These are phyloP conservation scores for Hypomecis punctinalis DNA, from an alignment of 2,888 invertebrate species.

Conservation along the genomic window DNA sequence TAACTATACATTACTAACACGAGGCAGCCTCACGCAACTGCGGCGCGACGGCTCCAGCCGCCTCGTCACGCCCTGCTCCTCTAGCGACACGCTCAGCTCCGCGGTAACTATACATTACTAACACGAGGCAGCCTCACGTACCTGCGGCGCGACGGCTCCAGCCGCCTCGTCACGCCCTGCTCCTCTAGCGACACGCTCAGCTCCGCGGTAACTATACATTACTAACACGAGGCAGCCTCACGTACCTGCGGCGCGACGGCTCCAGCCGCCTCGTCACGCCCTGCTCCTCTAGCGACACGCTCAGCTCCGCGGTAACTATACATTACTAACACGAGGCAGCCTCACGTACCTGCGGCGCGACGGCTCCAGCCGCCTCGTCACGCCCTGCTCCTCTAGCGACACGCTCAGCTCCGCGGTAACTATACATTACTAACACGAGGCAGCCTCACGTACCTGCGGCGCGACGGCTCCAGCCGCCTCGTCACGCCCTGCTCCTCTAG, in stretches of 20 bases:
- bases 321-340: conserved; percentile 76
- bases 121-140: conserved; percentile 88
- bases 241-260: conserved; percentile 90
- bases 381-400: conserved; percentile 83
- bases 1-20: conserved; percentile 63
- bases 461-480: conserved; percentile 89
- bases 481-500: conserved; percentile 84
- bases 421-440: conserved; percentile 70
- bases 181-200: conserved; percentile 82
- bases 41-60: conserved; percentile 90
- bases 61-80: conserved; percentile 84
- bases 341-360: conserved; percentile 91
- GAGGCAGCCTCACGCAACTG: conserved; percentile 88
- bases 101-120: conserved; percentile 56
- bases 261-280: conserved; percentile 87
- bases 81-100: conserved; percentile 81
- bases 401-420: conserved; percentile 78
- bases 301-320: conserved; percentile 71
- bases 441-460: conserved; percentile 88
- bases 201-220: conserved; percentile 62
- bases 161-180: conserved; percentile 85
- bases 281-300: conserved; percentile 81
- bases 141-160: conserved; percentile 90
- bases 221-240: conserved; percentile 86
- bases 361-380: conserved; percentile 88